phyloP scores from a whole-genome alignment of 2,888 invertebrate genomes.

The Campaea margaritaria region DNA sequence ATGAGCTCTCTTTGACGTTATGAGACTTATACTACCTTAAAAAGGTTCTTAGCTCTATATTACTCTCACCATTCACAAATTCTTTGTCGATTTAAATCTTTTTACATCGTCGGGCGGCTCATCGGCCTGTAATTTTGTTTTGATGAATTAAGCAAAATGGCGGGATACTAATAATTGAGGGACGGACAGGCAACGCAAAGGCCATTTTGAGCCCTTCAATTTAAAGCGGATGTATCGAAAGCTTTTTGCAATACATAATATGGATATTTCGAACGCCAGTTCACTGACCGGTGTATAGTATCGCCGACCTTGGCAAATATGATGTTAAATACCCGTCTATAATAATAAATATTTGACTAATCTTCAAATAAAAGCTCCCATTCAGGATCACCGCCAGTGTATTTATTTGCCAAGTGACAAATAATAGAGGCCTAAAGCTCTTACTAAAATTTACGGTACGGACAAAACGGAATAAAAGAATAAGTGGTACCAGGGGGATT shows the following conservation, averaged over 20 bases:
- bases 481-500: constrained; percentile 23
- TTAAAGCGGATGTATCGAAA: constrained; percentile 65
- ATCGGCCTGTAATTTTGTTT: constrained; percentile 70
- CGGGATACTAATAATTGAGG: constrained; percentile 67
- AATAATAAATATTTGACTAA: too few species aligned
- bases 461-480: constrained; percentile 16
- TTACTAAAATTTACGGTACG: not conserved
- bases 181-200: constrained; percentile 49
- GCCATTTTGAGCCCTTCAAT: constrained; percentile 59
- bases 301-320: constrained; percentile 50
- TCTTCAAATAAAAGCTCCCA: not conserved
- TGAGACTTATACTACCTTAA: constrained; percentile 14
- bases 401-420: not conserved
- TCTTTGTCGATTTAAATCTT: constrained; percentile 42
- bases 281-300: constrained; percentile 56
- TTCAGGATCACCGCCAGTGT: not conserved
- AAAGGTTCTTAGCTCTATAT: constrained; percentile 24
- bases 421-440: constrained; percentile 6
- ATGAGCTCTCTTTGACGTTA: constrained; percentile 14
- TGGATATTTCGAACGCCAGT: constrained; percentile 48
- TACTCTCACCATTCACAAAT: constrained; percentile 37
- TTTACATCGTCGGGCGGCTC: constrained; percentile 55
- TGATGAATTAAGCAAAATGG: constrained; percentile 73
- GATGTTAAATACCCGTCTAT: constrained; percentile 17
- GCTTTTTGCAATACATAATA: constrained; percentile 60